These are phyloP conservation scores for Eulemur mongoz DNA, from an alignment of 2,797 vertebrate genomes.

Conservation along the genomic window DNA sequence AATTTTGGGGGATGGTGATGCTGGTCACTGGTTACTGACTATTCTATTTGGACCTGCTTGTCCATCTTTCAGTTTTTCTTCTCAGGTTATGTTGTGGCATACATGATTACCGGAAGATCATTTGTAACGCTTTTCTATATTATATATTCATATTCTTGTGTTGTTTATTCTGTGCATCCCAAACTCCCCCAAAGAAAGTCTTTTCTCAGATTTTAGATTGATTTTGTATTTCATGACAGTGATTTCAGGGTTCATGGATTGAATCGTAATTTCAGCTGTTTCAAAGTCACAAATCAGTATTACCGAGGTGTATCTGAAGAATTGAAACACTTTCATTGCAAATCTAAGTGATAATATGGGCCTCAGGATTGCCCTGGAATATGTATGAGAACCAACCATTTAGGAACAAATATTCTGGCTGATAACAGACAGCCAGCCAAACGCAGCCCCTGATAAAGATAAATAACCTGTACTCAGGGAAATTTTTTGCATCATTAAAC, in stretches of 20 bases:
- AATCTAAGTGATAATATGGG: slow-evolving; percentile 85
- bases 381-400: slow-evolving; percentile 88
- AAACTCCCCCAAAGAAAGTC: slow-evolving; percentile 20
- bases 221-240: slow-evolving; percentile 83
- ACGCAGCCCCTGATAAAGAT: slow-evolving; percentile 91
- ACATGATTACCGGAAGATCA: not conserved
- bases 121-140: not conserved
- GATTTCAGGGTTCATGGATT: slow-evolving; percentile 84
- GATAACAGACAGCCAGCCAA: slow-evolving; percentile 89
- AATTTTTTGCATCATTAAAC: slow-evolving; percentile 97
- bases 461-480: slow-evolving; percentile 93
- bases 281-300: slow-evolving; percentile 86
- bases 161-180: not conserved
- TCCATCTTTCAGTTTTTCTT: not conserved
- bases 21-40: not conserved
- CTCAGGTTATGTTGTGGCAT: not conserved
- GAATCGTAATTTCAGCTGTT: slow-evolving; percentile 83
- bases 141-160: not conserved
- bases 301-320: slow-evolving; percentile 85
- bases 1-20: not conserved
- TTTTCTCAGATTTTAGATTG: slow-evolving; percentile 79
- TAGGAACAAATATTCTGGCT: slow-evolving; percentile 86
- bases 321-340: slow-evolving; percentile 84
- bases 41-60: not conserved
- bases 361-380: slow-evolving; percentile 86